phyloP scores from a whole-genome alignment of 1,140 invertebrate species.

The Trichoplusia ni region DNA sequence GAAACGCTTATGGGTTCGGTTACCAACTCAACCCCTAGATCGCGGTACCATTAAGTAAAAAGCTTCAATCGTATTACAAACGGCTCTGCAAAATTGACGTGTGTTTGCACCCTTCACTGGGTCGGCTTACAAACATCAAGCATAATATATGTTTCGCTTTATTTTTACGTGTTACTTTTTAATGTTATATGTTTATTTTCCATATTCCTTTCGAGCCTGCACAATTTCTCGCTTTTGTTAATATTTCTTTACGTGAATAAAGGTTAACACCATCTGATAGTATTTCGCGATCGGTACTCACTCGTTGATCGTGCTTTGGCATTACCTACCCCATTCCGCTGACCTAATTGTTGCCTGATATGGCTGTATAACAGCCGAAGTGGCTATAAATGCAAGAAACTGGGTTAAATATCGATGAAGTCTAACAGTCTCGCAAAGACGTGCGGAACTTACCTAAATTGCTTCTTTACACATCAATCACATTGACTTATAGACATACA shows the following conservation, averaged over 20 bases:
- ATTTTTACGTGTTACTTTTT: no score
- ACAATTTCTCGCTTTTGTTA: no score
- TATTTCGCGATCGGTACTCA: slow-evolving; percentile 44
- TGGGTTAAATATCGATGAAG: slow-evolving; percentile 78
- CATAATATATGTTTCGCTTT: no score
- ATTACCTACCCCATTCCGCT: slow-evolving; percentile 64
- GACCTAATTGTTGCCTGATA: slow-evolving; percentile 77
- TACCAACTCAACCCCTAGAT: slow-evolving; percentile 7
- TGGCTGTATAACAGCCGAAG: slow-evolving; percentile 65
- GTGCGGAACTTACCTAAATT: slow-evolving; percentile 46
- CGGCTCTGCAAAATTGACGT: neutral
- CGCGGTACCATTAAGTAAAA: slow-evolving; percentile 8
- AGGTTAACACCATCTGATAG: neutral
- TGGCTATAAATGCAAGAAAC: slow-evolving; percentile 76
- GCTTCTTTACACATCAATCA: slow-evolving; percentile 48
- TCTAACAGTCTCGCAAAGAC: slow-evolving; percentile 56
- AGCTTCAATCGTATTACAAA: slow-evolving; percentile 6
- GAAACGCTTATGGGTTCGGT: slow-evolving; percentile 10
- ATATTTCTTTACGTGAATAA: neutral
- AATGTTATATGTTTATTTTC: no score
- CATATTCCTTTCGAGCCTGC: neutral
- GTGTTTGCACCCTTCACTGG: neutral
- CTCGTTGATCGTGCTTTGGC: slow-evolving; percentile 51
- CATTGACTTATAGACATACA: neutral
- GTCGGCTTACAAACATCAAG: neutral